Conservation (phyloP, 2,113 vertebrate species). For the Tympanuchus pallidicinctus region DNA sequence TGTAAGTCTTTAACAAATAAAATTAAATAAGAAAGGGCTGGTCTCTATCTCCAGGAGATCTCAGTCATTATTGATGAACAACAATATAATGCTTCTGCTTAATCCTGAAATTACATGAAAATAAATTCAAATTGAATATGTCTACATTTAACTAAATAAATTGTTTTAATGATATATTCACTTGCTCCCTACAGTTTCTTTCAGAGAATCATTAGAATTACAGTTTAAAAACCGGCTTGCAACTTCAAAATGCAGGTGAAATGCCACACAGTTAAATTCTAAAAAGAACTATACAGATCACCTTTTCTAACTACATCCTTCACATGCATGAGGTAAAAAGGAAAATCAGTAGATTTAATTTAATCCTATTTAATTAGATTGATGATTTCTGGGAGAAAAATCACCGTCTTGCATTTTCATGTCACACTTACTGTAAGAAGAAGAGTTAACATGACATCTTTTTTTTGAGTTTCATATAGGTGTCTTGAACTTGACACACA, state of each 20-base stretch:
- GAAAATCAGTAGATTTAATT: not conserved
- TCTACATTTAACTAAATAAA: not conserved
- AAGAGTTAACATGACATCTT: not conserved
- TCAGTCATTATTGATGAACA: not conserved
- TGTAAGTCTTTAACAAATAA: not conserved
- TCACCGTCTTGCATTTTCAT: not conserved
- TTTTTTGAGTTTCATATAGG: not conserved
- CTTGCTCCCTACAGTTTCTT: not conserved
- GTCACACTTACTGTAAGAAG: not conserved
- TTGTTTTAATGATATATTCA: not conserved
- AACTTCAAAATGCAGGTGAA: slow-evolving; percentile 28
- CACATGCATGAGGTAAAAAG: not conserved
- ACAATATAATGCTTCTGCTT: not conserved
- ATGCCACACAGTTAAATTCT: not conserved
- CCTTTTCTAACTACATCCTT: not conserved
- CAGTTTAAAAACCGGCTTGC: not conserved
- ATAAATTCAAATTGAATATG: not conserved
- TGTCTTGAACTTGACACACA: not conserved
- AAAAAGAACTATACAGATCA: not conserved
- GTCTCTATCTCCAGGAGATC: not conserved
- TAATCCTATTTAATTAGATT: not conserved
- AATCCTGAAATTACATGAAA: slow-evolving; percentile 9
- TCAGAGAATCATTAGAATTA: not conserved
- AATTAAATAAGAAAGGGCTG: not conserved
- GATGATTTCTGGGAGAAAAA: not conserved